These are phyloP conservation scores for Gadus macrocephalus DNA, from an alignment of 2,113 vertebrate genomes.

Conservation along the genomic window DNA sequence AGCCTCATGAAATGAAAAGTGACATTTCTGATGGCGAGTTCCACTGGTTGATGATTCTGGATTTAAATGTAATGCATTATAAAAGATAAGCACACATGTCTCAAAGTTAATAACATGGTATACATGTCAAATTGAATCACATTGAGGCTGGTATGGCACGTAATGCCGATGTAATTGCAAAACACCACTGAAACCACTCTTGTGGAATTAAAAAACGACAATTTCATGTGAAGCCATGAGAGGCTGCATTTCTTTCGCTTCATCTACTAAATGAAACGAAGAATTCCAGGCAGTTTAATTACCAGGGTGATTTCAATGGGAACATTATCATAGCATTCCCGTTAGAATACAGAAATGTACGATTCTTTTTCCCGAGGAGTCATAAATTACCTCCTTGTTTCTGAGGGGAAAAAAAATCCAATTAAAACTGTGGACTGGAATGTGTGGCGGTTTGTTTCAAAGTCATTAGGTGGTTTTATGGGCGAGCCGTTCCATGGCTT, in stretches of 20 bases:
- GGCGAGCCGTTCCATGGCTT: constrained; percentile 21
- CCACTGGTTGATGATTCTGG: too few species aligned
- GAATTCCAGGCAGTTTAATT: constrained; percentile 11
- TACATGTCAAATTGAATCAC: not conserved
- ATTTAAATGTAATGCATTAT: constrained; percentile 24
- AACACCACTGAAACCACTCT: not conserved
- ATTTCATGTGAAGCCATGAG: not conserved
- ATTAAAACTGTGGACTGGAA: not conserved
- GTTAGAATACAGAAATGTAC: constrained; percentile 14
- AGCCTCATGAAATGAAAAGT: constrained; percentile 5
- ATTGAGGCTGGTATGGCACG: not conserved
- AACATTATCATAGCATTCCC: constrained; percentile 6
- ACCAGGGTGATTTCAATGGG: not conserved
- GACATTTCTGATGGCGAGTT: constrained; percentile 10
- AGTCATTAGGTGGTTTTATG: not conserved
- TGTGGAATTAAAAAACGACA: not conserved
- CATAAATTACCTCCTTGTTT: constrained; percentile 4
- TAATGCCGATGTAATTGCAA: too few species aligned
- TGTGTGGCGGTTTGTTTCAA: constrained; percentile 4
- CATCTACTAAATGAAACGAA: constrained; percentile 8
- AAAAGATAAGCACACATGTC: constrained; percentile 3
- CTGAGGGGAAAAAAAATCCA: not conserved
- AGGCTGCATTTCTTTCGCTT: not conserved
- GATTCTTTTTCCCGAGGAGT: constrained; percentile 8
- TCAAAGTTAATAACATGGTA: not conserved